phyloP scores from a whole-genome alignment of 2,888 invertebrate genomes.

The Caenorhabditis afra region DNA sequence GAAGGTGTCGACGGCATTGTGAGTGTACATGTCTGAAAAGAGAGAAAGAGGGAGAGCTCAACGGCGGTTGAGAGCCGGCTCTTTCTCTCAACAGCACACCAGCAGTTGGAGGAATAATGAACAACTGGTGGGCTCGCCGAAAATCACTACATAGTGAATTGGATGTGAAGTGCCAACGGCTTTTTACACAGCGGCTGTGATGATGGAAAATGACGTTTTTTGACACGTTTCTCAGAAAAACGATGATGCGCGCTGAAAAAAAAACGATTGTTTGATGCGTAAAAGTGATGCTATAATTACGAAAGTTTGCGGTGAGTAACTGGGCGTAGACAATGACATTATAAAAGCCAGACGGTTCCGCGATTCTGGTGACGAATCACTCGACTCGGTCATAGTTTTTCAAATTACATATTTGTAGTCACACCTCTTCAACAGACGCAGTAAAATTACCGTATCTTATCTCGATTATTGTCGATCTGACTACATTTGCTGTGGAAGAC shows the following conservation, averaged over 20 bases:
- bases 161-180: constrained; percentile 40
- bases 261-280: not conserved
- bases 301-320: not conserved
- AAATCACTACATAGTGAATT: constrained; percentile 55
- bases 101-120: constrained; percentile 42
- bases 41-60: too few species aligned
- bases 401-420: too few species aligned
- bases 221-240: constrained; percentile 37
- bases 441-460: too few species aligned
- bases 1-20: constrained; percentile 46
- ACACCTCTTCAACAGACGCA: too few species aligned
- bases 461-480: too few species aligned
- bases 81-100: constrained; percentile 25
- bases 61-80: not conserved
- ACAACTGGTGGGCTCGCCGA: constrained; percentile 56
- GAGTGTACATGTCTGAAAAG: constrained; percentile 39
- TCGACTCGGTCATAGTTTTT: too few species aligned
- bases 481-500: too few species aligned
- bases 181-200: constrained; percentile 44
- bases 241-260: constrained; percentile 5
- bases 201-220: constrained; percentile 57
- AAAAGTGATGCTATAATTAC: constrained; percentile 1
- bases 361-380: too few species aligned
- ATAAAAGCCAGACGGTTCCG: too few species aligned
- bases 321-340: constrained; percentile 2